These are phyloP conservation scores for Conopomorpha cramerella DNA, from an alignment of 1,140 invertebrate species.

Conservation along the genomic window DNA sequence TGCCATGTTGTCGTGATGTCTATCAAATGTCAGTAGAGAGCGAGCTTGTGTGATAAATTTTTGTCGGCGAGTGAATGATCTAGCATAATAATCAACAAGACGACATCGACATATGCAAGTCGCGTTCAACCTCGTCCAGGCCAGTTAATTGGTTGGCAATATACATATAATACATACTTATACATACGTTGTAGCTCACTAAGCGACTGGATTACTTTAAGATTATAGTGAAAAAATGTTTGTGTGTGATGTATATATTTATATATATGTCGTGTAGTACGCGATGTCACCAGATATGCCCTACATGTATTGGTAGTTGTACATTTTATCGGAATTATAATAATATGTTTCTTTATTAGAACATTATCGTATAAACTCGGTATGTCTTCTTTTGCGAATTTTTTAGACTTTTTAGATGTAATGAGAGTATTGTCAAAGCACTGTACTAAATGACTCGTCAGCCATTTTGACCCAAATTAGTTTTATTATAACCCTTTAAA, in stretches of 20 bases:
- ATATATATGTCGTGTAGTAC: no score
- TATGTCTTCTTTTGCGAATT: constrained; percentile 38
- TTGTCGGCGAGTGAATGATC: no score
- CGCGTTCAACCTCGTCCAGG: no score
- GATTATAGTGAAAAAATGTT: constrained; percentile 48
- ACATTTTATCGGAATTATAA: constrained; percentile 22
- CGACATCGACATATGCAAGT: no score
- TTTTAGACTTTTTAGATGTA: constrained; percentile 35
- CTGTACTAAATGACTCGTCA: constrained; percentile 35
- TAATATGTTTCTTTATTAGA: constrained; percentile 4
- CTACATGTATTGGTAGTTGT: no score
- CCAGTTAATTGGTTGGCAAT: constrained; percentile 55
- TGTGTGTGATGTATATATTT: constrained; percentile 53
- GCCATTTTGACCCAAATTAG: constrained; percentile 50
- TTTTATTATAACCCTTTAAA: constrained; percentile 37
- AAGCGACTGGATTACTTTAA: constrained; percentile 56
- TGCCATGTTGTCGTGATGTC: no score
- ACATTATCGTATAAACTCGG: constrained; percentile 14
- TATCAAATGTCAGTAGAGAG: no score
- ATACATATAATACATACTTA: no score
- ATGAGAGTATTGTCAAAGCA: constrained; percentile 36
- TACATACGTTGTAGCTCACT: constrained; percentile 48
- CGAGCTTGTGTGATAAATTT: no score
- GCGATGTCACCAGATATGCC: no score
- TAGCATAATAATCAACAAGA: no score